Evolutionary conservation across 2,113 vertebrate genomes (phyloP).

Genomic region (Symphodus melops): DNA sequence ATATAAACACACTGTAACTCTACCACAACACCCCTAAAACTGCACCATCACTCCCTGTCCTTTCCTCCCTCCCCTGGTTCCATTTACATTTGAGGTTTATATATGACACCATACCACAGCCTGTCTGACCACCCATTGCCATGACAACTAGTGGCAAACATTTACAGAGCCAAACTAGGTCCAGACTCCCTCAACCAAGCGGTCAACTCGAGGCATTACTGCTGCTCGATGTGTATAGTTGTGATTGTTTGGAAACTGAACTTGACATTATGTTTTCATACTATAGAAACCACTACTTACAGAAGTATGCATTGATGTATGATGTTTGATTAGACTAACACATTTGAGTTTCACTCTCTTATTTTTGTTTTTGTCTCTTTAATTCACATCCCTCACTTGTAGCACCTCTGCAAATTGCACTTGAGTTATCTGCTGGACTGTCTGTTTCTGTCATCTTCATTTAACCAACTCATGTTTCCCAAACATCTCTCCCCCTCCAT

Average conservation of each 20-base stretch:
- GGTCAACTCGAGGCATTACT: constrained; percentile 24
- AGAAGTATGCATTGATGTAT: background rate
- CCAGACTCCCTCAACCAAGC: constrained; percentile 73
- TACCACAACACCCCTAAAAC: constrained; percentile 38
- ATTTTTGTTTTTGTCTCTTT: constrained; percentile 16
- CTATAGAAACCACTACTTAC: constrained; percentile 2
- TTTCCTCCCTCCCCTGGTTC: constrained; percentile 39
- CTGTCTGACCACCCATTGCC: constrained; percentile 61
- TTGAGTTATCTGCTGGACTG: constrained; percentile 8
- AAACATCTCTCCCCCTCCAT: constrained; percentile 3
- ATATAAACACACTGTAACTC: constrained; percentile 28
- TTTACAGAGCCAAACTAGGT: constrained; percentile 69
- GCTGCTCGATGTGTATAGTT: constrained; percentile 34
- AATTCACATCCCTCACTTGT: constrained; percentile 24
- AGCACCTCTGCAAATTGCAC: constrained; percentile 26
- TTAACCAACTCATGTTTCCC: constrained; percentile 39
- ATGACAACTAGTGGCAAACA: constrained; percentile 76
- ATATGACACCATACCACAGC: constrained; percentile 64
- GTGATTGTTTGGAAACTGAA: constrained; percentile 34
- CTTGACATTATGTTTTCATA: constrained; percentile 18
- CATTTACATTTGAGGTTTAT: constrained; percentile 57
- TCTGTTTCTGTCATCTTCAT: constrained; percentile 63
- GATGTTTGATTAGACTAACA: constrained; percentile 11
- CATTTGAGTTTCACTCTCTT: background rate
- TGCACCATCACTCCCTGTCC: constrained; percentile 37